These are phyloP conservation scores for Geothlypis trichas DNA, from an alignment of 2,113 vertebrate genomes.

Conservation along the genomic window DNA sequence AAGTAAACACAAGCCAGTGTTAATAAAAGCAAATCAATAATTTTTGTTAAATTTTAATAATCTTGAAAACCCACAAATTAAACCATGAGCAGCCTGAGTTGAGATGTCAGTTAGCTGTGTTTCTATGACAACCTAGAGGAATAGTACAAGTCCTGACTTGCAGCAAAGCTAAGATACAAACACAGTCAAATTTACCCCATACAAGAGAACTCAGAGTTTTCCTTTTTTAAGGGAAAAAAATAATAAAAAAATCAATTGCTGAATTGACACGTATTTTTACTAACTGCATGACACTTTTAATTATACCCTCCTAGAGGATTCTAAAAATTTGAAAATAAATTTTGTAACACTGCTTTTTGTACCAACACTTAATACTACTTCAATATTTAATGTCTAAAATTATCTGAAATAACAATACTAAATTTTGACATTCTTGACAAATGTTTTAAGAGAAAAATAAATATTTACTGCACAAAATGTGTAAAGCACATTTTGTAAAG, in stretches of 20 bases:
- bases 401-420: not conserved
- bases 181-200: slow-evolving; percentile 79
- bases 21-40: slow-evolving; percentile 85
- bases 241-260: slow-evolving; percentile 58
- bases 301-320: slow-evolving; percentile 47
- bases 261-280: slow-evolving; percentile 64
- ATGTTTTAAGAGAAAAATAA: not conserved
- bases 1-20: slow-evolving; percentile 68
- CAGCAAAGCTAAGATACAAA: slow-evolving; percentile 76
- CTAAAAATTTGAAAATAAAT: slow-evolving; percentile 48
- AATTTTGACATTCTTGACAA: not conserved
- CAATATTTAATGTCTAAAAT: not conserved
- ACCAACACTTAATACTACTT: not conserved
- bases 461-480: not conserved
- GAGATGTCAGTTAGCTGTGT: slow-evolving; percentile 79
- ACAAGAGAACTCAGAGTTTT: slow-evolving; percentile 70
- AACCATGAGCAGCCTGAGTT: slow-evolving; percentile 76
- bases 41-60: slow-evolving; percentile 88
- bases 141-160: slow-evolving; percentile 75
- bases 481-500: not conserved
- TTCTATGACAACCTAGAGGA: slow-evolving; percentile 83
- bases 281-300: slow-evolving; percentile 69
- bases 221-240: not conserved
- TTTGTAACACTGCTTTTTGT: not conserved
- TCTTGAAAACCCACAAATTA: slow-evolving; percentile 81